Evolutionary conservation across 2,888 invertebrate genomes (phyloP), one percentile per base, ranked within the genome.

Genomic region (Amaurobius ferox): DNA sequence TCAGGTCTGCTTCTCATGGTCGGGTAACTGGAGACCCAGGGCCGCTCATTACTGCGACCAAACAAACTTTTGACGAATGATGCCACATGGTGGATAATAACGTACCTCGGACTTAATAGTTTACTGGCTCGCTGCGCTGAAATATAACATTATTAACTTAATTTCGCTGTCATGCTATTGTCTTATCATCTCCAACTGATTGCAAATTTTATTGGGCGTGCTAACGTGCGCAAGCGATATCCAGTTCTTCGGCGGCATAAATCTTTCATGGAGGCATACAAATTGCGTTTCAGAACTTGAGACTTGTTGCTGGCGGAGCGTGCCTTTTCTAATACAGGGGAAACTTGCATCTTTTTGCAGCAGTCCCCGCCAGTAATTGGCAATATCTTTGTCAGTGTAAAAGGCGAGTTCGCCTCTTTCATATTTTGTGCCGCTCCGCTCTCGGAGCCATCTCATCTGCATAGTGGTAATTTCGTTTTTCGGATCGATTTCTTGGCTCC

Each of bases 61-160:
- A 86, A 86, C 85, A 86, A 86, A 86, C 85, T 86, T 86, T 86
- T 86, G 85, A 86, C 85, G 85, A 86, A 86, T 86, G 85, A 85
- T 77, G 77, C 71, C 77, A 85, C 83, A 71, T 62, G 74, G 68
- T 67, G 55, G 86, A 78, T 86, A 86, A 86, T 86, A 86, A 73
- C 61, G 67, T 66, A 29, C 55, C 78, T 67, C 19, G 30, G 35
- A 44, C 73, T 73, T 86, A 86, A 86, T 86, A 86, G 86, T 79
- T 86, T 86, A 86, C 71, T 64, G 30, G 28, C 77, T 35, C 48
- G 61, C 40, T 5, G 55, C 40, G 70, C 30, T 28, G 35, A 40
- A 35, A 40, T 32, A 79, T 70, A 76, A 86, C 86, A 66, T 86
- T 86, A 86, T 86, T 86, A 86, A 86, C 86, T 86, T 86, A 86